phyloP scores from a whole-genome alignment of 2,797 vertebrate genomes.

The Jordanella pulchra region DNA sequence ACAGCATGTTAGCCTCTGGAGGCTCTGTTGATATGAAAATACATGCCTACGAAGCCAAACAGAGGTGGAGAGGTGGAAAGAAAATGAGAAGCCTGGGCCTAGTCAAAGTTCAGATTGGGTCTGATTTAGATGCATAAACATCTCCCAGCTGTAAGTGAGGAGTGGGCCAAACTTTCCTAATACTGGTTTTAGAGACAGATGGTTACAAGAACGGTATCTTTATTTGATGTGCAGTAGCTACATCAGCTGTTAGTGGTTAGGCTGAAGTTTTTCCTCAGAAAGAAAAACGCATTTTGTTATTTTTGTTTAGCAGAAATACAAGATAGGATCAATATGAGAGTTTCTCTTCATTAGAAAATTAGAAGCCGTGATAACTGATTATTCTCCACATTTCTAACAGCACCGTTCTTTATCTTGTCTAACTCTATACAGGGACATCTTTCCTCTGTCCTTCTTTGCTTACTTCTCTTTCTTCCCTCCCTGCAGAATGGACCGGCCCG shows the following conservation, averaged over 20 bases:
- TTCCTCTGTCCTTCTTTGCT: constrained; percentile 41
- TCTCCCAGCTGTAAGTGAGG: neutral
- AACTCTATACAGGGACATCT: constrained; percentile 40
- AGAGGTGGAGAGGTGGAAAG: too few species aligned
- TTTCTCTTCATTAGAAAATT: neutral
- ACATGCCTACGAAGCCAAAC: too few species aligned
- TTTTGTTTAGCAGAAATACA: neutral
- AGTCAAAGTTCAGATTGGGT: too few species aligned
- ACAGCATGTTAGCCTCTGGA: too few species aligned
- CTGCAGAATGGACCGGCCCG: constrained; percentile 89
- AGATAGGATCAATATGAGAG: neutral
- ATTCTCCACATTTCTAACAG: constrained; percentile 29
- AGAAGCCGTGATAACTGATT: neutral
- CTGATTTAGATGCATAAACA: neutral
- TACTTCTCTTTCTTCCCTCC: constrained; percentile 48
- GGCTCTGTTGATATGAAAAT: too few species aligned
- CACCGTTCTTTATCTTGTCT: constrained; percentile 45
- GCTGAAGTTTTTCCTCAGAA: neutral
- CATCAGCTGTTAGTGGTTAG: neutral
- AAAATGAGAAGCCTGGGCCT: neutral
- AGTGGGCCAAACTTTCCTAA: neutral
- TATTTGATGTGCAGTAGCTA: neutral
- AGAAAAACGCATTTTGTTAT: neutral
- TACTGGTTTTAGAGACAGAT: neutral
- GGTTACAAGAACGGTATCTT: neutral